Base-by-base conservation (phyloP, 2,888 invertebrate genomes). In the Rotaria macrura region DNA sequence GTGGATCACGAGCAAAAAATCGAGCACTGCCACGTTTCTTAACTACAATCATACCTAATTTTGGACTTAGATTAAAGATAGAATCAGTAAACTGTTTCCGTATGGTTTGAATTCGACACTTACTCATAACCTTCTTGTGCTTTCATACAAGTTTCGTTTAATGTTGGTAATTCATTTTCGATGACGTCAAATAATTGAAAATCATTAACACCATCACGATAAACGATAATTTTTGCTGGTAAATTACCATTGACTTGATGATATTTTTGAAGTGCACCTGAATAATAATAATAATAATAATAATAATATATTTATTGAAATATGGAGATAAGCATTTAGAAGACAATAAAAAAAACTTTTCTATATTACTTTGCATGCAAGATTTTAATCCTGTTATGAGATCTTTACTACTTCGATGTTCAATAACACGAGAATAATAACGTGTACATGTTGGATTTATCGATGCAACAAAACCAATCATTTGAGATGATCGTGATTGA, bases 1-100 rank as follows among this genome's bases (percentile, higher is more conserved):
- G 84, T 10, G 88, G 87, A 25, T 85, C 86, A 34, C 85, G 85
- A 3, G 92, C 89, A 90, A 95, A 95, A 87, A 96, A 93, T 47
- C 96, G 92, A 0, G 95, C 94, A 89, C 94, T 96, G 85, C 96
- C 95, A 1, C 96, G 92, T 90, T 98, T 98, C 89, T 97, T 96
- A 0, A 97, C 96, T 1, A 97, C 93, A 1, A 97, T 91, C 88
- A 95, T 94, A 0, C 94, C 94, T 0, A 97, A 88, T 84, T 91
- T 90, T 0, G 95, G 94, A 43, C 92, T 91, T 38, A 40, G 49
- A 47, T 23, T 49, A 40, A 55, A 4, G 14, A 10, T 25, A 9
- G 5, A 9, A 0, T 23, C 17, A 10, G 38, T 79, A 25, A 20
- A 9, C 2, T 20, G n/a, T n/a, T n/a, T n/a, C n/a, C n/a, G n/a